Base-by-base conservation (phyloP, 2,888 invertebrate genomes). In the Cerastis leucographa region DNA sequence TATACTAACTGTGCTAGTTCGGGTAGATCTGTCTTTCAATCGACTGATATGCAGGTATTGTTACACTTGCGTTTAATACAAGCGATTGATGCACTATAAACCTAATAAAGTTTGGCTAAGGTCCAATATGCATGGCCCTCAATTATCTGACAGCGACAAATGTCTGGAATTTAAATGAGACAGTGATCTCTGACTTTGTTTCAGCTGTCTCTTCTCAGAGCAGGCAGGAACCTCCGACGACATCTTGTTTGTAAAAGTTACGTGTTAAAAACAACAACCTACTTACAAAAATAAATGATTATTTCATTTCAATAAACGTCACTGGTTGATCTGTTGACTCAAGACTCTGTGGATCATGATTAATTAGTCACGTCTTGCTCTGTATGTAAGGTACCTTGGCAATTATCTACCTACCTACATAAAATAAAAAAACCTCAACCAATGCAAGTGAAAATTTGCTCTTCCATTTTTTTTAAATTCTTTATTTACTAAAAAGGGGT, bases 1-100 rank as follows among this genome's bases (percentile, higher is more conserved):
- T 83, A 77, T 85, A 83, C 78, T 84, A 76, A 80, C 78, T 80
- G 70, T 84, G 56, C 80, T 87, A 87, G 87, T 85, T 83, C 75
- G 78, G 49, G 49, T 88, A 87, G 80, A 88, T 80, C 85, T 87
- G 87, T 88, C 71, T 82, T 84, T 78, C 78, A 80, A 80, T 76
- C 61, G 87, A 88, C 87, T 87, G 87, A 88, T 74, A 19, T 72
- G 12, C 40, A 78, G 71, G 54, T 80, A 44, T 2, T n/a, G 67
- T 62, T 80, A 74, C 68, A 85, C 85, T 84, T 81, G 87, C 76
- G 77, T 74, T 81, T 74, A 35, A 1, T 61, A 61, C 19, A 11
- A 35, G 11, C 19, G 59, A 29, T 29, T 29, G 14, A 54, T 54
- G 54, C 1, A 56, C 5, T 56, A 14, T 5, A 12, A 6, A 56